Conservation (phyloP, 1,140 invertebrate genomes). For the Camponotus vicinus region DNA sequence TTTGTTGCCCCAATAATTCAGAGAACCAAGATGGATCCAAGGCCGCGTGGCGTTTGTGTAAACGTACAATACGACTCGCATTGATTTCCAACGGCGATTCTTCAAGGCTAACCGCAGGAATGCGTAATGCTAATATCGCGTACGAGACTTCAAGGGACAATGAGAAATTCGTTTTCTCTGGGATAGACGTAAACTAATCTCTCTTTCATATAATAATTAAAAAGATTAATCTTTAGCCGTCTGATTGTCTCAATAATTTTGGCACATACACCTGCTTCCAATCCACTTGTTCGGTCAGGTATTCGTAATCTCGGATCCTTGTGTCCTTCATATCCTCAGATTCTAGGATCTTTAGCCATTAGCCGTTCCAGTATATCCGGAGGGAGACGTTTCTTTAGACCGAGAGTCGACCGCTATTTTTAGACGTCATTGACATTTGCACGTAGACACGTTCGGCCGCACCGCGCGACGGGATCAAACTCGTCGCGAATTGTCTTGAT, state of each 20-base stretch:
- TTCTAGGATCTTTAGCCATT: slow-evolving; percentile 34
- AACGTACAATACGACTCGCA: slow-evolving; percentile 71
- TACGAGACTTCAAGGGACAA: neutral
- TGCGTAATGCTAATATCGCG: slow-evolving; percentile 40
- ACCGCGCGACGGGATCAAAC: slow-evolving; percentile 36
- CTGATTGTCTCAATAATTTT: neutral
- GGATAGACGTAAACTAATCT: neutral
- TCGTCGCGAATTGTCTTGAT: slow-evolving; percentile 34
- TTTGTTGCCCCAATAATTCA: slow-evolving; percentile 79
- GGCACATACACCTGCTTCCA: neutral
- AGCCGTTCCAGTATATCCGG: slow-evolving; percentile 61
- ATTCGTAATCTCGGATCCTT: neutral
- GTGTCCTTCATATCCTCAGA: slow-evolving; percentile 9
- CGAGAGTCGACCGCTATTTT: slow-evolving; percentile 71
- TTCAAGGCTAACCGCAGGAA: slow-evolving; percentile 63
- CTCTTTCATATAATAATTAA: neutral
- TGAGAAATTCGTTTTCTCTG: neutral
- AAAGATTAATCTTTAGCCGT: neutral
- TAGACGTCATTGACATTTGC: slow-evolving; percentile 79
- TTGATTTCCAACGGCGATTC: slow-evolving; percentile 63
- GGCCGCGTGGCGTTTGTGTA: slow-evolving; percentile 63
- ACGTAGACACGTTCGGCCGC: slow-evolving; percentile 68
- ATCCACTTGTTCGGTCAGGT: neutral
- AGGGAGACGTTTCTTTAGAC: slow-evolving; percentile 33
- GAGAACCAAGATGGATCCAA: slow-evolving; percentile 73